Conservation (phyloP, 2,113 vertebrate genomes). For the Varanus salvator region DNA sequence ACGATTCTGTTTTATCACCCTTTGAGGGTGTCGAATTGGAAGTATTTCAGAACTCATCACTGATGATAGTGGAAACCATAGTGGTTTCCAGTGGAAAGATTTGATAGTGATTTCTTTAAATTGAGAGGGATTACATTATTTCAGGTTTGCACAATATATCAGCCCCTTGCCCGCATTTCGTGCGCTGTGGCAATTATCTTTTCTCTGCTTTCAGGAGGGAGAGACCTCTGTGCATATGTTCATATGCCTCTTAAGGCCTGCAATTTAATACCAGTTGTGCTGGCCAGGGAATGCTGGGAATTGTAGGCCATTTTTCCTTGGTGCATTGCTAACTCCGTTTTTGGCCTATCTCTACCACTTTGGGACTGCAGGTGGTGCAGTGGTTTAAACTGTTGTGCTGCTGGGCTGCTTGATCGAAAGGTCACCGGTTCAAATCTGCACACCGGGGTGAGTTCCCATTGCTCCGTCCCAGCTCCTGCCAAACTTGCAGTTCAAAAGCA, state of each 20-base stretch:
- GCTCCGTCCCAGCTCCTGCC: too few species aligned
- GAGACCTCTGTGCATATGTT: not conserved
- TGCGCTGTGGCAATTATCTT: not conserved
- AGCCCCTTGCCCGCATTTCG: not conserved
- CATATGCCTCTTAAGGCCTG: not conserved
- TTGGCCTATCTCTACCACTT: not conserved
- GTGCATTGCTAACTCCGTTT: not conserved
- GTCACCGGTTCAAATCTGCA: too few species aligned
- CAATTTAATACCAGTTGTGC: too few species aligned
- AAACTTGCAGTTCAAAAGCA: too few species aligned
- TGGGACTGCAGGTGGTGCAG: not conserved
- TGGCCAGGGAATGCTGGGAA: too few species aligned
- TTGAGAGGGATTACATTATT: not conserved
- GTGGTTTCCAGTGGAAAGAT: not conserved
- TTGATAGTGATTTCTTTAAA: not conserved
- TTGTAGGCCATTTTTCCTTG: not conserved
- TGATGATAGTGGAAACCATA: not conserved
- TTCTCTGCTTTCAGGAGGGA: not conserved
- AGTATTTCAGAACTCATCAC: not conserved
- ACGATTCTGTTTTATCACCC: not conserved
- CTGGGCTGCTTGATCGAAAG: too few species aligned
- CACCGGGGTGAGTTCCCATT: too few species aligned
- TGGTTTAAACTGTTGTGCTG: too few species aligned
- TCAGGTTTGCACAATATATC: too few species aligned
- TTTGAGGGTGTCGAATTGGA: conserved; percentile 1